Evolutionary conservation across 2,113 vertebrate species (phyloP), one percentile per base, ranked within the genome.

Genomic region (Heliornis fulica): DNA sequence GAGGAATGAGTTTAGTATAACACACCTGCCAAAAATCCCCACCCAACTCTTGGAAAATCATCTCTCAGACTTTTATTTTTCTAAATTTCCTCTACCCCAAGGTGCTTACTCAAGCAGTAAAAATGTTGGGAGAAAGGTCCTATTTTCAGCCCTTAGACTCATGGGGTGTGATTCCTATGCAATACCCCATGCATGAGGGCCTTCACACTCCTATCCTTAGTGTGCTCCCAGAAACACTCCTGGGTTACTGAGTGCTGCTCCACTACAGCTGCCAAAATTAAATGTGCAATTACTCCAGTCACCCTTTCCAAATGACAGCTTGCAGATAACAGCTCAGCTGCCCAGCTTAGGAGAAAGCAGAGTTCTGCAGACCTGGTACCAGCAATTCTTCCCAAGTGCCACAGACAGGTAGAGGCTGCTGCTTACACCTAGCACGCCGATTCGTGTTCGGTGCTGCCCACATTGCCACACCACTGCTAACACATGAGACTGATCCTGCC

Each of bases 381-480:
- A 93, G 32, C 50, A 89, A 34, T 53, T 29, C 57, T 80, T 14
- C 14, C 38, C n/a, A 22, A 25, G 19, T 61, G 25, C 10, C 26
- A 8, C 6, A 23, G 18, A 5, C 15, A 57, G 43, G 46, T 41
- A 69, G 53, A 57, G 22, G 15, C 16, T 66, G 22, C n/a, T 59
- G 21, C 56, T 78, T 20, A 19, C 26, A n/a, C 22, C 25, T 28
- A 32, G 22, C 36, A 36, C 5, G 15, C 16, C 0, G 0, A 20
- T 51, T 75, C 31, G 50, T 0, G 0, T 15, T 43, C 15, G 40
- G 48, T 19, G 17, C 71, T 53, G 32, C 32, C 53, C 32, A 13
- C 9, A 5, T 17, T 63, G 59, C 57, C 63, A 75, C 38, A 22
- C 19, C 31, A 53, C 28, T 1, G 3, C 16, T 12, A 22, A 32